Evolutionary conservation across 2,113 vertebrate species (phyloP).

Genomic region (Mus pahari): DNA sequence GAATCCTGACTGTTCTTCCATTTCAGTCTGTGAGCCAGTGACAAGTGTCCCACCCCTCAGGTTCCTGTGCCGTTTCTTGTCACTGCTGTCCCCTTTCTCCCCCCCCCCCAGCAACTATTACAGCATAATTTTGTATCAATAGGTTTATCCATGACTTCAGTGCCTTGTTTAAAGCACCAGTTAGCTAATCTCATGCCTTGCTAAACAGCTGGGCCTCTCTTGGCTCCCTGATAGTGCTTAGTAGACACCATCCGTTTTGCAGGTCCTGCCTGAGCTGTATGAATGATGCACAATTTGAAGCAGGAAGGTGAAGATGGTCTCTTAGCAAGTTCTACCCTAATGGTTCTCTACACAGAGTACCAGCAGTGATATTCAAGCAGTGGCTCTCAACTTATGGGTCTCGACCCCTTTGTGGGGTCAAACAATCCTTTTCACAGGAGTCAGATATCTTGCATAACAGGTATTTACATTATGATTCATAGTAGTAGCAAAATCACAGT

Average conservation of each 20-base stretch:
- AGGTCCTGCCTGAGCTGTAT: neutral
- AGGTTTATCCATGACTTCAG: neutral
- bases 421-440: neutral
- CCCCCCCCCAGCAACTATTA: neutral
- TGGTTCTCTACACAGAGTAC: neutral
- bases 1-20: neutral
- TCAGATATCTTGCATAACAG: neutral
- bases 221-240: neutral
- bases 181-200: neutral
- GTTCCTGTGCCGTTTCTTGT: neutral
- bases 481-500: neutral
- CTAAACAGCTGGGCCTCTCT: neutral
- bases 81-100: neutral
- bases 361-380: slow-evolving; percentile 31
- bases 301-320: neutral
- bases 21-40: neutral
- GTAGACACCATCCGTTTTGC: neutral
- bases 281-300: neutral
- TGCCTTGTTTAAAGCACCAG: slow-evolving; percentile 13
- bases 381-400: neutral
- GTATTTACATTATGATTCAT: neutral
- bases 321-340: neutral
- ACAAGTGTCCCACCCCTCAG: neutral
- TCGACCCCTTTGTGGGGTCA: neutral
- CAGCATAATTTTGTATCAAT: neutral